Base-by-base conservation (phyloP, 2,797 vertebrate genomes). In the Apogon hyalosoma region DNA sequence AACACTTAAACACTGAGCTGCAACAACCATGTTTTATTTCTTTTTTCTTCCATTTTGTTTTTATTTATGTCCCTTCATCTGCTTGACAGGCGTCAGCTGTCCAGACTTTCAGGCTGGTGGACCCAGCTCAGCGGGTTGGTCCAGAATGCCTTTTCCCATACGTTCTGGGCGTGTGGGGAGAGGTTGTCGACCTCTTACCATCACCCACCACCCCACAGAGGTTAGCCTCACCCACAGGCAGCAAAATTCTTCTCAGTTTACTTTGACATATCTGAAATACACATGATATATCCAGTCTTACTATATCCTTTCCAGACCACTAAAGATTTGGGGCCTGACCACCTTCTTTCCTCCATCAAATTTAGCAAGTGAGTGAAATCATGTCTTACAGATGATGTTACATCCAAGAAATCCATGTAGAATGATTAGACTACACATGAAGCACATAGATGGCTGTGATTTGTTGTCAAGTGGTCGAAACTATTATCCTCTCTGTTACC, bases 331-430 rank as follows among this genome's bases (percentile, higher is more conserved):
- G 80, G 76, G 7, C 64, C 90, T 56, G 69, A 90, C 47, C 73
- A 91, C 64, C 82, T 89, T 65, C 75, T 90, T 21, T 88, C 88
- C 16, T 90, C 93, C 55, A 79, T 93, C 59, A 93, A 89, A 74
- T 91, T 79, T 70, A 90, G 80, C 92, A 94, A 93, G 94, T 94
- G 84, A 90, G 90, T 88, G 9, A 3, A 39, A 1, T 50, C 2
- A 56, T 69, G 4, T 8, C 24, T 60, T 33, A 4, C 3, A 21
- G 19, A 21, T 13, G 2, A 49, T 42, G 45, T 52, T 24, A 8
- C 12, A 49, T 11, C 15, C 8, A 14, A 39, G 3, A 46, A 48
- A 48, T n/a, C 8, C 8, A 52, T 38, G 3, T 15, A 51, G 2
- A 43, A 3, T 13, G 10, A 52, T 36, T 9, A 36, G 33, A 36